These are phyloP conservation scores for Tinamus guttatus DNA, from an alignment of 2,113 vertebrate genomes.

Conservation along the genomic window DNA sequence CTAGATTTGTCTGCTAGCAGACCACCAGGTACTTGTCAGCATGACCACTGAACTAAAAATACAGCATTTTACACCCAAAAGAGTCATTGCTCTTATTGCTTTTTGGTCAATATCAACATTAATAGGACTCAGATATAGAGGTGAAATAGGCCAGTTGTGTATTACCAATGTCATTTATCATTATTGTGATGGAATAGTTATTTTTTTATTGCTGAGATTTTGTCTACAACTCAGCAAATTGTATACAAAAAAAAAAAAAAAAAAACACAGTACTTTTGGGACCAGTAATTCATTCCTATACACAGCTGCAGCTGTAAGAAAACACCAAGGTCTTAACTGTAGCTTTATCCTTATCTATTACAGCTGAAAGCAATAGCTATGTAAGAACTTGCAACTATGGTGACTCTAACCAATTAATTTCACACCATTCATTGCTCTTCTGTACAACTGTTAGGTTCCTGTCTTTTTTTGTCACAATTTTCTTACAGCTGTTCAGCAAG, in stretches of 20 bases:
- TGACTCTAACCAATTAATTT: slow-evolving; percentile 43
- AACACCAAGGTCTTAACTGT: background rate
- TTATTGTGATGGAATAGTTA: background rate
- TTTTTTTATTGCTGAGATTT: slow-evolving; percentile 3
- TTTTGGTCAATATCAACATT: background rate
- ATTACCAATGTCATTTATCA: background rate
- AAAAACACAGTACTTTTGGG: background rate
- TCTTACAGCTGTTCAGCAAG: slow-evolving; percentile 4
- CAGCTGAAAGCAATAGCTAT: background rate
- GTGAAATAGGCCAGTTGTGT: background rate
- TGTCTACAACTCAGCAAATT: background rate
- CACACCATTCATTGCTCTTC: background rate
- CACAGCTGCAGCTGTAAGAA: background rate
- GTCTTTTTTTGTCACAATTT: background rate
- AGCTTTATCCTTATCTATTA: background rate
- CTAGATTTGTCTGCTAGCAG: background rate
- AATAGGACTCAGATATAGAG: background rate
- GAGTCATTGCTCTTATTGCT: background rate
- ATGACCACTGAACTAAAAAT: background rate
- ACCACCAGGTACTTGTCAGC: background rate
- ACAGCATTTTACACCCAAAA: background rate
- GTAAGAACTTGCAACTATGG: background rate
- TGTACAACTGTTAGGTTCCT: background rate
- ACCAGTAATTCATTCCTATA: background rate
- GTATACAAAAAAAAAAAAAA: background rate